A percentile compares a stretch with the other conserved stretches of the same genome.
Evolutionary conservation across 1,140 invertebrate genomes (phyloP).

Genomic region (Drosophila nigromelanica): DNA sequence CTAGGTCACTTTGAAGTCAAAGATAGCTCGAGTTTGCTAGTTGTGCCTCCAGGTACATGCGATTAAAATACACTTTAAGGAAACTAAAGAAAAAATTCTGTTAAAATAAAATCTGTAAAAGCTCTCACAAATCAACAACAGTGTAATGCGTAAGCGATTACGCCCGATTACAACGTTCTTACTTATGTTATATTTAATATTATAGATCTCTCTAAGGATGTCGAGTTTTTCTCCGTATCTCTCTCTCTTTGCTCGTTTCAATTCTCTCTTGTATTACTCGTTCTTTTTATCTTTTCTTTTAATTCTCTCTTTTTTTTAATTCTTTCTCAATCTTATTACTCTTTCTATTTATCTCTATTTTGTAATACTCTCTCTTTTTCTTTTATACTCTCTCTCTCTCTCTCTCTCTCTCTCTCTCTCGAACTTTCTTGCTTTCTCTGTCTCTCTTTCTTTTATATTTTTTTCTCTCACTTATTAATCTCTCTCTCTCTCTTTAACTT

Average conservation of each 20-base stretch:
- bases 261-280: too few relatives aligned
- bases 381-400: neutral
- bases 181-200: too few relatives aligned
- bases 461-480: neutral
- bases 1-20: constrained; percentile 3
- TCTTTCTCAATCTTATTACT: neutral
- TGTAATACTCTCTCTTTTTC: neutral
- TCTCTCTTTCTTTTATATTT: neutral
- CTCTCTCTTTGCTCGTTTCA: neutral
- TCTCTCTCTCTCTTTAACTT: too few relatives aligned
- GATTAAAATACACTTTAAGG: neutral
- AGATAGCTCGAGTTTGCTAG: neutral
- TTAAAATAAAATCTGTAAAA: neutral
- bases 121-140: too few relatives aligned
- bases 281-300: neutral
- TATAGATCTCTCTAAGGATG: too few relatives aligned
- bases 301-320: neutral
- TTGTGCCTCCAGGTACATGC: neutral
- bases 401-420: too few relatives aligned
- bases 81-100: neutral
- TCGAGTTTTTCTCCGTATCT: too few relatives aligned
- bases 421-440: neutral
- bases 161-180: too few relatives aligned
- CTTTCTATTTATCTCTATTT: too few relatives aligned
- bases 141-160: too few relatives aligned